Percentiles rank a stretch among this genome's conserved stretches.
phyloP scores from a whole-genome alignment of 2,888 invertebrate species.

The Euplagia quadripunctaria region DNA sequence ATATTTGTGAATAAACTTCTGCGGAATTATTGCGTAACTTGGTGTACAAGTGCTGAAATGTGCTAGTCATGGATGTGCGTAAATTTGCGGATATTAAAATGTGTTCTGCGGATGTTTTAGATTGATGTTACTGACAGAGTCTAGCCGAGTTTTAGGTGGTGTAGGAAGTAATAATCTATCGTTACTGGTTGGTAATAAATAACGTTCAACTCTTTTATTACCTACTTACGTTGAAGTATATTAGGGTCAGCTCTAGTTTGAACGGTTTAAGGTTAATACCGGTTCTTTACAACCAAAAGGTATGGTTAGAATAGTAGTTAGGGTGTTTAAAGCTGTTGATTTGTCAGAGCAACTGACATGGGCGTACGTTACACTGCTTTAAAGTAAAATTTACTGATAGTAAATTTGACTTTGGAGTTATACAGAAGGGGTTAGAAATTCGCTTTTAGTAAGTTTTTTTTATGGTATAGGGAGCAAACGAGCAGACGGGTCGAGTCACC shows the following conservation, averaged over 20 bases:
- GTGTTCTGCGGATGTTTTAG: slow-evolving; percentile 28
- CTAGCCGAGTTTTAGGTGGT: slow-evolving; percentile 19
- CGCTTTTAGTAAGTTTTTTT: background rate
- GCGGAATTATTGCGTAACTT: slow-evolving; percentile 63
- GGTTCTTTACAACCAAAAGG: background rate
- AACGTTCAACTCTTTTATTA: background rate
- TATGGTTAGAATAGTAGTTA: background rate
- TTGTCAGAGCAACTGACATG: background rate
- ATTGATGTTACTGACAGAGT: slow-evolving; percentile 31
- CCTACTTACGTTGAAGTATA: slow-evolving; percentile 3
- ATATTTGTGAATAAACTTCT: slow-evolving; percentile 74
- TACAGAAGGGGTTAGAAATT: background rate
- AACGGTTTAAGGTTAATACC: background rate
- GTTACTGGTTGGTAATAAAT: slow-evolving; percentile 15
- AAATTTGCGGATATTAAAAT: slow-evolving; percentile 32
- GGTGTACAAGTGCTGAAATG: slow-evolving; percentile 51
- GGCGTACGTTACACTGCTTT: background rate
- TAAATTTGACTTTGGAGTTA: background rate
- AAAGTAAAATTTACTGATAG: background rate
- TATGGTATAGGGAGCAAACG: too few species aligned
- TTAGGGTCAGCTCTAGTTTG: background rate
- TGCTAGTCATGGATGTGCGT: slow-evolving; percentile 40
- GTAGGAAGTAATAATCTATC: slow-evolving; percentile 18
- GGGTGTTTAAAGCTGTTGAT: background rate
- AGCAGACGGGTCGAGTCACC: too few species aligned